These are phyloP conservation scores for Acromyrmex heyeri DNA, from an alignment of 1,140 invertebrate species.

Conservation along the genomic window DNA sequence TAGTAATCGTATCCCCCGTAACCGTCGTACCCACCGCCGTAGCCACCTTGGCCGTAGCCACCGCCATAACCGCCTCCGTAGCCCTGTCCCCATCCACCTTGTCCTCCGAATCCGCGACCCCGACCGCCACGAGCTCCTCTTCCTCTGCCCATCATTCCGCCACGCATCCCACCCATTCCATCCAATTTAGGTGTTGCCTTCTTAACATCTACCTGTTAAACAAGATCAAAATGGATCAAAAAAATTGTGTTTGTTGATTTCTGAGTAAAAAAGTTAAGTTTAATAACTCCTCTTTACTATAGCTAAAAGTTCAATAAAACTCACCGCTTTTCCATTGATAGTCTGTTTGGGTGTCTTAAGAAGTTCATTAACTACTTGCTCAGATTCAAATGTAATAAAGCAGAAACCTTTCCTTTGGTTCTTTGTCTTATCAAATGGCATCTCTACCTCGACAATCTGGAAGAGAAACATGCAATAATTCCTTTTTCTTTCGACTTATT, in stretches of 20 bases:
- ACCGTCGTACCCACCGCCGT: slow-evolving; percentile 90
- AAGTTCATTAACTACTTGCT: slow-evolving; percentile 95
- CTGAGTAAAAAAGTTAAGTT: not conserved
- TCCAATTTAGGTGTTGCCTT: slow-evolving; percentile 96
- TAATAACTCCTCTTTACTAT: no score
- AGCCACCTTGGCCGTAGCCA: slow-evolving; percentile 91
- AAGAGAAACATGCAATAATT: slow-evolving; percentile 55
- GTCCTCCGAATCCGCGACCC: slow-evolving; percentile 85
- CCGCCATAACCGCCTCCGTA: slow-evolving; percentile 87
- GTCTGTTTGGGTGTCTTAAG: slow-evolving; percentile 96
- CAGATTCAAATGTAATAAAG: slow-evolving; percentile 97
- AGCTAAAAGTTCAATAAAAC: slow-evolving; percentile 59
- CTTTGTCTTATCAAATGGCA: slow-evolving; percentile 98
- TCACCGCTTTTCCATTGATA: slow-evolving; percentile 95
- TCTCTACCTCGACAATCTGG: slow-evolving; percentile 97
- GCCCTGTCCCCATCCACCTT: slow-evolving; percentile 83
- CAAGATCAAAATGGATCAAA: not conserved
- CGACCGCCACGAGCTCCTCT: slow-evolving; percentile 90
- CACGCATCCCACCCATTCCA: slow-evolving; percentile 91
- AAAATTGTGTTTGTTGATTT: not conserved
- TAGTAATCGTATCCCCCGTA: slow-evolving; percentile 91
- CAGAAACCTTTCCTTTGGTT: slow-evolving; percentile 98
- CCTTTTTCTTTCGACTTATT: not conserved
- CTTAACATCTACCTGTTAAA: slow-evolving; percentile 94
- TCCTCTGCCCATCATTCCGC: slow-evolving; percentile 89